Evolutionary conservation across 2,113 vertebrate genomes (phyloP).

Genomic region (Panthera tigris): DNA sequence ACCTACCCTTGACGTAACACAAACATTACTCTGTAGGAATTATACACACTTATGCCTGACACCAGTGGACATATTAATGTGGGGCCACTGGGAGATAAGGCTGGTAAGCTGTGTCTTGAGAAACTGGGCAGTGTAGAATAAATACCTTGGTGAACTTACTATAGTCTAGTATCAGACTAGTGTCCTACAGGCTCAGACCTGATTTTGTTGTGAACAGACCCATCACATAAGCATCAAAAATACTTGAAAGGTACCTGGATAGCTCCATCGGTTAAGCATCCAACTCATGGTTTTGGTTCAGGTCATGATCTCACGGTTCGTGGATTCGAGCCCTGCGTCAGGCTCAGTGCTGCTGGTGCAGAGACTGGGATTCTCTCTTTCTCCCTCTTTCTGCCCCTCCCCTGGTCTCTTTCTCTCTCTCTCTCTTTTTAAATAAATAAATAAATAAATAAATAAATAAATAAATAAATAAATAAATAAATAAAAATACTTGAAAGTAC

Average conservation of each 20-base stretch:
- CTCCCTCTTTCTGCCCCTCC: no score
- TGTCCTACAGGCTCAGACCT: background rate
- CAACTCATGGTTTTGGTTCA: no score
- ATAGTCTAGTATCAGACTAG: background rate
- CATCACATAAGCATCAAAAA: background rate
- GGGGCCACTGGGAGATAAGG: background rate
- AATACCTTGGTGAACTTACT: background rate
- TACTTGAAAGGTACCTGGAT: background rate
- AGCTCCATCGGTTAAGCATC: no score
- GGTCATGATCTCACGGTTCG: no score
- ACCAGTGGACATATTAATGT: background rate
- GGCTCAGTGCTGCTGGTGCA: no score
- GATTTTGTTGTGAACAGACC: background rate
- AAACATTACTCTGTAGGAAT: background rate
- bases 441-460: no score
- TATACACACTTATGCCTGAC: background rate
- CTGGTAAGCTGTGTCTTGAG: background rate
- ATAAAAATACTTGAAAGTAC: background rate
- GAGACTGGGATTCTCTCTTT: no score
- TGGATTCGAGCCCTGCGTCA: no score
- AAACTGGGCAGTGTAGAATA: background rate
- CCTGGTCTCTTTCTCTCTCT: no score
- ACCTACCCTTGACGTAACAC: background rate
- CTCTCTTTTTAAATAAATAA: no score
- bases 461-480: no score